phyloP scores from a whole-genome alignment of 1,140 invertebrate species.

The Antheraea pernyi region DNA sequence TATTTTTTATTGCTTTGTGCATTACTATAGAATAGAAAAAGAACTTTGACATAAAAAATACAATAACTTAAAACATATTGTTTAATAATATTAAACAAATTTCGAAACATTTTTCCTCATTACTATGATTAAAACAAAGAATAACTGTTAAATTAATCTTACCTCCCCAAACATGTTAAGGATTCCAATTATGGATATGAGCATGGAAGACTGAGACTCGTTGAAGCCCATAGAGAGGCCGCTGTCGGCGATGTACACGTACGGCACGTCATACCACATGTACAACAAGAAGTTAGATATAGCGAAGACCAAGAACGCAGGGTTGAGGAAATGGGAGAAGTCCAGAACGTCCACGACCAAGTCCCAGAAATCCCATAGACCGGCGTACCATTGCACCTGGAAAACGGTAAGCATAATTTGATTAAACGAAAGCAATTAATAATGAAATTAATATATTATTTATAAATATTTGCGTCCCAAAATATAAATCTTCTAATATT shows the following conservation, averaged over 20 bases:
- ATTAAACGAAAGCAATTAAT: too few species aligned
- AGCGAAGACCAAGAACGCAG: slow-evolving; percentile 88
- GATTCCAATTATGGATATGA: slow-evolving; percentile 93
- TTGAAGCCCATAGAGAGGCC: slow-evolving; percentile 82
- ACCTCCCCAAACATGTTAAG: slow-evolving; percentile 93
- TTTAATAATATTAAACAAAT: too few species aligned
- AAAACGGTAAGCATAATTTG: slow-evolving; percentile 17
- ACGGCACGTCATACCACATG: slow-evolving; percentile 93
- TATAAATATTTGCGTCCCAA: too few species aligned
- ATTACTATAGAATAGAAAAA: too few species aligned
- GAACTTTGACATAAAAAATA: too few species aligned
- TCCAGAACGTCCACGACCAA: slow-evolving; percentile 88
- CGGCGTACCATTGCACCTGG: slow-evolving; percentile 85
- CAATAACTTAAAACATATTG: too few species aligned
- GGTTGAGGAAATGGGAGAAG: slow-evolving; percentile 88
- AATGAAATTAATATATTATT: too few species aligned
- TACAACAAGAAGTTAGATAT: slow-evolving; percentile 92
- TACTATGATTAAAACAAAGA: too few species aligned
- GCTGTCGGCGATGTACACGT: slow-evolving; percentile 90
- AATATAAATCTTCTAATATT: too few species aligned
- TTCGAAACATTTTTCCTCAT: too few species aligned
- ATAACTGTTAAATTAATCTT: slow-evolving; percentile 43
- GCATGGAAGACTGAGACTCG: slow-evolving; percentile 86
- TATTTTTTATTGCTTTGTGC: too few species aligned
- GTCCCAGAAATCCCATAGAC: slow-evolving; percentile 88